These are phyloP conservation scores for Xiphydria camelus DNA, from an alignment of 2,888 invertebrate genomes.

Conservation along the genomic window DNA sequence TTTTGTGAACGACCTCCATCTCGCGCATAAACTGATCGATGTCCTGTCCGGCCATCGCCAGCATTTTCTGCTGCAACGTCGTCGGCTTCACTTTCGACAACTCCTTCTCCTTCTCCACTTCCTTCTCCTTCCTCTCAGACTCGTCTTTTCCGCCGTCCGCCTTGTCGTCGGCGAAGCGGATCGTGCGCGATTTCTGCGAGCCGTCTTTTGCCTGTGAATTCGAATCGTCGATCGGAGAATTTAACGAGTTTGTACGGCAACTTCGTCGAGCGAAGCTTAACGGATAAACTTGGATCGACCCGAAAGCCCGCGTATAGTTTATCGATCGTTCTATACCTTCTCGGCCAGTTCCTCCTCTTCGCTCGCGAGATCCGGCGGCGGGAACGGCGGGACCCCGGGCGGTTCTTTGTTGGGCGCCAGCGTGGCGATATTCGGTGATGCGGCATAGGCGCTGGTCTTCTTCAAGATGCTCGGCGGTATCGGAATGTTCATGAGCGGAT, in stretches of 20 bases:
- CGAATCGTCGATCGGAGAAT: no score
- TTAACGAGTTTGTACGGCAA: no score
- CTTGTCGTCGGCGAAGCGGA: conserved; percentile 67
- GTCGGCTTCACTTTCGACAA: conserved; percentile 66
- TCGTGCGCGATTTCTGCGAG: conserved; percentile 58
- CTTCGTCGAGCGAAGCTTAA: no score
- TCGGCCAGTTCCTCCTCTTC: conserved; percentile 62
- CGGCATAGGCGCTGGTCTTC: conserved; percentile 66
- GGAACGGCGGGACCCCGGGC: conserved; percentile 86
- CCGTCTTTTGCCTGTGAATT: conserved; percentile 52
- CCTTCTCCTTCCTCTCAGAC: conserved; percentile 55
- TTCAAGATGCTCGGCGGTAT: conserved; percentile 72
- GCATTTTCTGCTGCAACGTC: conserved; percentile 82
- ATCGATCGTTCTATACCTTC: conserved; percentile 41
- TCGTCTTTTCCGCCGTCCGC: conserved; percentile 64
- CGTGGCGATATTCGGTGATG: conserved; percentile 45
- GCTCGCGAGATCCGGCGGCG: conserved; percentile 74
- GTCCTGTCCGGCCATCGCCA: conserved; percentile 87
- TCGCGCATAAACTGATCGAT: conserved; percentile 92
- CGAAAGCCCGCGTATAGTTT: no score
- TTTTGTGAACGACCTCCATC: conserved; percentile 84
- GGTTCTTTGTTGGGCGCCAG: conserved; percentile 65
- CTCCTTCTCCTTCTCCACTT: conserved; percentile 54
- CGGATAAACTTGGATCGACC: no score
- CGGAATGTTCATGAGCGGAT: conserved; percentile 62